Evolutionary conservation across 2,113 vertebrate species (phyloP).

Genomic region (Dipodomys spectabilis): DNA sequence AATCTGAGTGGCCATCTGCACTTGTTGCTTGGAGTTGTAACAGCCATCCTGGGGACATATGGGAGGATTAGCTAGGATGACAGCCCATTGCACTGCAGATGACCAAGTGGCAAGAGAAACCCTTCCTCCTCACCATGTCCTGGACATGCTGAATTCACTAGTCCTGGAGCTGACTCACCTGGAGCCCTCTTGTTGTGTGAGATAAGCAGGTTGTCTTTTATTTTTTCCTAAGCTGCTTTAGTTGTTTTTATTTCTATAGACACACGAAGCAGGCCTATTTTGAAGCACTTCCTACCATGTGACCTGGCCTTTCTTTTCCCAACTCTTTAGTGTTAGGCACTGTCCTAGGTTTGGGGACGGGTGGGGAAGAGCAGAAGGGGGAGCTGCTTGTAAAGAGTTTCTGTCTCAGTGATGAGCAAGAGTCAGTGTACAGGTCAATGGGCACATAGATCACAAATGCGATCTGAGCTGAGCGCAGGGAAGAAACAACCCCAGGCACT

Average conservation of each 20-base stretch:
- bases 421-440: too few relatives aligned
- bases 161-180: background rate
- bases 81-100: background rate
- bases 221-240: background rate
- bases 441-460: background rate
- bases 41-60: background rate
- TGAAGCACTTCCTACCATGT: background rate
- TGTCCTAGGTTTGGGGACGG: background rate
- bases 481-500: background rate
- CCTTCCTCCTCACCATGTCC: background rate
- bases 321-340: background rate
- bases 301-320: background rate
- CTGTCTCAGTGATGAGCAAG: background rate
- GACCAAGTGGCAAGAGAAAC: background rate
- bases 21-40: background rate
- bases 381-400: too few relatives aligned
- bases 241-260: background rate
- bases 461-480: too few relatives aligned
- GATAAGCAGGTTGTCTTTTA: background rate
- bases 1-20: background rate
- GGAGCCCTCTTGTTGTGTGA: background rate
- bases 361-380: background rate
- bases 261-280: background rate
- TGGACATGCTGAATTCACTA: background rate
- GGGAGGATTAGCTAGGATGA: background rate